A percentile compares a stretch with the other conserved stretches of the same genome.
Conservation (phyloP, 2,113 vertebrate genomes). For the Aphelocoma coerulescens region DNA sequence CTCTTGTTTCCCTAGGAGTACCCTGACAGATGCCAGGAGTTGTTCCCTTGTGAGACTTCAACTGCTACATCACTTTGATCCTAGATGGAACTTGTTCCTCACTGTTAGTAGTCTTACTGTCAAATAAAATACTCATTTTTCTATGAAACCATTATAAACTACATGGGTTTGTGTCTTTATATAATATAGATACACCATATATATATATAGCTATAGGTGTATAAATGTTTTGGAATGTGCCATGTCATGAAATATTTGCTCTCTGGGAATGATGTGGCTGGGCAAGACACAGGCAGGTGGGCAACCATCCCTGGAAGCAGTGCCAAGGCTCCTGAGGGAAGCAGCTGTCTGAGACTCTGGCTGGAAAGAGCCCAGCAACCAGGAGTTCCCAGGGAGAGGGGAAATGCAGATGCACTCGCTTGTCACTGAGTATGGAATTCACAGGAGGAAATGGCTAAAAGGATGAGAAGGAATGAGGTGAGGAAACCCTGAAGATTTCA, state of each 20-base stretch:
- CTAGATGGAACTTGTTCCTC: background rate
- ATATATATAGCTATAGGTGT: fast-evolving
- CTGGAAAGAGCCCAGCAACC: slow-evolving; percentile 9
- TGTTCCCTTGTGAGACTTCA: background rate
- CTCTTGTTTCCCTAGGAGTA: background rate
- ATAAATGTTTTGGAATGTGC: background rate
- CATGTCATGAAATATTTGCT: background rate
- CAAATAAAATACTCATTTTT: background rate
- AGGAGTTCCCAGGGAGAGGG: background rate
- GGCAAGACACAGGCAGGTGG: background rate
- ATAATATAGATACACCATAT: fast-evolving
- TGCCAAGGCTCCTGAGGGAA: slow-evolving; percentile 21
- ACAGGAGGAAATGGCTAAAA: background rate
- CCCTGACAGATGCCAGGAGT: background rate
- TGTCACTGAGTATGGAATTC: background rate
- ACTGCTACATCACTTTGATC: background rate
- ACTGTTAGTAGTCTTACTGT: background rate
- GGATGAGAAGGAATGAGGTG: background rate
- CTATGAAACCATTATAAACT: background rate
- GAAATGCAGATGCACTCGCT: background rate
- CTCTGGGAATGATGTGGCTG: background rate
- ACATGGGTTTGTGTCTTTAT: background rate
- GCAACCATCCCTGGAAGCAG: background rate
- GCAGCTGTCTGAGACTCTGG: background rate
- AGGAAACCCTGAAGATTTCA: background rate